Evolutionary conservation across 2,797 vertebrate species (phyloP).

Genomic region (Melanogrammus aeglefinus): DNA sequence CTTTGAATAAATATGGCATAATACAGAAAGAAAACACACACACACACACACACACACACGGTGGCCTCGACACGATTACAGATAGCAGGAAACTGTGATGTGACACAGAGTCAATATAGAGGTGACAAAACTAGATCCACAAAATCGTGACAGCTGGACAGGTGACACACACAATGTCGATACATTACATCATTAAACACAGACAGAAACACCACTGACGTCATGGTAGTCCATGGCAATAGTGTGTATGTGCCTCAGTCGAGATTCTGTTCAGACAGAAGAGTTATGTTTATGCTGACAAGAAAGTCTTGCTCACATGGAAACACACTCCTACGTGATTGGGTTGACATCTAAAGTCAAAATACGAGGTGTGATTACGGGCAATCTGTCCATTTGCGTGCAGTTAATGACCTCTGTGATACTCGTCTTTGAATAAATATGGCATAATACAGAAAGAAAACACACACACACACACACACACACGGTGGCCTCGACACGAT

Average conservation of each 20-base stretch:
- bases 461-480: too few relatives aligned
- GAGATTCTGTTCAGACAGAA: neutral
- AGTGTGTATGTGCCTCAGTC: neutral
- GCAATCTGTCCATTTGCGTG: neutral
- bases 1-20: slow-evolving; percentile 37
- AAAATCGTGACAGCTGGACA: neutral
- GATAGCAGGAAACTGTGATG: neutral
- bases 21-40: slow-evolving; percentile 24
- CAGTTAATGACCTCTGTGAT: neutral
- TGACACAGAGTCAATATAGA: neutral
- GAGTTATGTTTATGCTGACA: neutral
- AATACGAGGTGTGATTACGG: too few relatives aligned
- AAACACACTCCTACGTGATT: slow-evolving; percentile 61
- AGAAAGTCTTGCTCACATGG: slow-evolving; percentile 17
- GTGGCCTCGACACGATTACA: neutral
- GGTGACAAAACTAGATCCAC: too few relatives aligned
- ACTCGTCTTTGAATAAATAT: slow-evolving; percentile 38
- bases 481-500: neutral
- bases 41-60: neutral
- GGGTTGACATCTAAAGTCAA: too few relatives aligned
- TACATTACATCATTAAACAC: neutral
- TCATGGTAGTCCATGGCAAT: neutral
- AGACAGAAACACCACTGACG: neutral
- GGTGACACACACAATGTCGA: neutral
- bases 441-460: slow-evolving; percentile 28